Evolutionary conservation across 2,113 vertebrate species (phyloP).

Genomic region (Gymnobelideus leadbeateri): DNA sequence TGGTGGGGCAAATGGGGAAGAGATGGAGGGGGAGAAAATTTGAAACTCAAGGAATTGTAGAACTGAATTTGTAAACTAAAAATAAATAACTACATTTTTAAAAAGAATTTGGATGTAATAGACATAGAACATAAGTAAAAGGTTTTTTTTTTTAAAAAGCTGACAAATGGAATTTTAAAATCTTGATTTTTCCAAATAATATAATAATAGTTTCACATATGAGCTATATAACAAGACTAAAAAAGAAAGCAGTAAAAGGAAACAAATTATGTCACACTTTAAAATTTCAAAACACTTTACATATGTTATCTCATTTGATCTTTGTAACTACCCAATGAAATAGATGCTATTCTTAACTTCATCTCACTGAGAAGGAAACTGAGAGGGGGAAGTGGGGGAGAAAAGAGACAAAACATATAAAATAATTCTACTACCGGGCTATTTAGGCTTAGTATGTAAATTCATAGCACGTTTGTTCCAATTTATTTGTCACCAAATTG

Average conservation of each 20-base stretch:
- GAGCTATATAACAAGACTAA: neutral
- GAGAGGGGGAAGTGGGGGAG: neutral
- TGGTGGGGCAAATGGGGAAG: no score
- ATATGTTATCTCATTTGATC: neutral
- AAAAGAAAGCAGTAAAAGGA: neutral
- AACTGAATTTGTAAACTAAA: no score
- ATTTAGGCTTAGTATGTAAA: neutral
- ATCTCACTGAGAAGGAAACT: neutral
- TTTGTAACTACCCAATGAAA: neutral
- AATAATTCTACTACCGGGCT: neutral
- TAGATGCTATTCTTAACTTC: neutral
- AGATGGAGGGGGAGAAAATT: no score
- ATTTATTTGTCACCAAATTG: neutral
- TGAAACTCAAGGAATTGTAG: no score
- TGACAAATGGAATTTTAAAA: neutral
- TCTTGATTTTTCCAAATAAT: neutral
- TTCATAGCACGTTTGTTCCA: neutral
- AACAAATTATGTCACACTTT: neutral
- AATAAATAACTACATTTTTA: no score
- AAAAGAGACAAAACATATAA: neutral
- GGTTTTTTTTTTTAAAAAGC: neutral
- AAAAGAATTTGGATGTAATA: no score
- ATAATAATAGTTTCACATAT: no score
- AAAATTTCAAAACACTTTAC: neutral
- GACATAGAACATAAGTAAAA: neutral